These are phyloP conservation scores for Xestia ashworthii DNA, from an alignment of 2,888 invertebrate genomes.

Conservation along the genomic window DNA sequence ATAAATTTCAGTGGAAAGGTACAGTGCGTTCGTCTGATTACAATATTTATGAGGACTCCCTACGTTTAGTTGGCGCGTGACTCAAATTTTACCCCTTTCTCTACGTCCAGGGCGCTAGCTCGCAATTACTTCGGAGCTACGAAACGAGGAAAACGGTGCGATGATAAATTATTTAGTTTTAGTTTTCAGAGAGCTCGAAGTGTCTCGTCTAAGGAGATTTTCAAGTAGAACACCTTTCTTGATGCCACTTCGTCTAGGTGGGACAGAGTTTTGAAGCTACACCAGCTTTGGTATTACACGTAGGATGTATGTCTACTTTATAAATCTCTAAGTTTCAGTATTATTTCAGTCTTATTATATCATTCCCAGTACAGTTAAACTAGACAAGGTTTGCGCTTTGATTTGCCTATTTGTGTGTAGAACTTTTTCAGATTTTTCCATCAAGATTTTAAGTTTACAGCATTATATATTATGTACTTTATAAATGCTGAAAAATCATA, in stretches of 20 bases:
- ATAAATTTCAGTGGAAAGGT: slow-evolving; percentile 76
- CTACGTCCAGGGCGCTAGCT: slow-evolving; percentile 67
- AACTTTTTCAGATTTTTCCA: not conserved
- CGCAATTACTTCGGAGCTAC: slow-evolving; percentile 74
- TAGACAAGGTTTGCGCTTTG: not conserved
- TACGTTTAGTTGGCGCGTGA: slow-evolving; percentile 76
- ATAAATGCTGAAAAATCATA: not conserved
- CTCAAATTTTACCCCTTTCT: slow-evolving; percentile 82
- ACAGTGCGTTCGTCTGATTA: slow-evolving; percentile 73
- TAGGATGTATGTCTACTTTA: not conserved
- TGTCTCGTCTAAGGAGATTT: not conserved
- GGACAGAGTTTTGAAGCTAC: not conserved
- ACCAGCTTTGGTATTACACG: no score
- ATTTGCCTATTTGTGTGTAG: not conserved
- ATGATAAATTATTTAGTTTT: slow-evolving; percentile 34
- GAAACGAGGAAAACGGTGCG: slow-evolving; percentile 43
- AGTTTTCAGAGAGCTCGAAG: slow-evolving; percentile 16
- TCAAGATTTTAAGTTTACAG: not conserved
- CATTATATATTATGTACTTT: no score
- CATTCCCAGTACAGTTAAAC: not conserved
- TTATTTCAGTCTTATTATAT: not conserved
- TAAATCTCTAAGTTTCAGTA: not conserved
- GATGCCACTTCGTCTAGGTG: not conserved
- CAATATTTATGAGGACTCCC: slow-evolving; percentile 82
- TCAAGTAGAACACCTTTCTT: slow-evolving; percentile 25